These are phyloP conservation scores for Sula dactylatra DNA, from an alignment of 2,113 vertebrate species.

Conservation along the genomic window DNA sequence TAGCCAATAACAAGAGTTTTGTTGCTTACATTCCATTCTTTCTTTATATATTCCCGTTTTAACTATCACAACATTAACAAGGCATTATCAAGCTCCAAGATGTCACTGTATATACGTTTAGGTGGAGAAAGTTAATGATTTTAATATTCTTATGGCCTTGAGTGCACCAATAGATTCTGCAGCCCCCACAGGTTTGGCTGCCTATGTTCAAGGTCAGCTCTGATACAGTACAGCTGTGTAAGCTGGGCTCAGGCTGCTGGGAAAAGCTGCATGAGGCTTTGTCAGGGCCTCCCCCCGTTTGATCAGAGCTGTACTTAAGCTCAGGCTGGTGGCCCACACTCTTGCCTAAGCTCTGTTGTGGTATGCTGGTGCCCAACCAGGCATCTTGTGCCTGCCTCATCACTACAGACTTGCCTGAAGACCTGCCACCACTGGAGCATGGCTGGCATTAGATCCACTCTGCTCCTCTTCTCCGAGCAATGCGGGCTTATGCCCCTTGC, in stretches of 20 bases:
- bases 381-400: background rate
- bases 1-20: background rate
- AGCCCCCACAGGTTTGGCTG: background rate
- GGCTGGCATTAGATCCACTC: background rate
- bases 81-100: background rate
- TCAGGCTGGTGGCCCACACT: background rate
- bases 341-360: background rate
- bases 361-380: no score
- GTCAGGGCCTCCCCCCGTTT: background rate
- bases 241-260: background rate
- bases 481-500: background rate
- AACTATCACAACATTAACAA: background rate
- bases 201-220: background rate
- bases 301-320: background rate
- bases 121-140: background rate
- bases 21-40: background rate
- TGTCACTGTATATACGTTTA: background rate
- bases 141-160: background rate
- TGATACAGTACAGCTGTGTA: accelerated
- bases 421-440: background rate
- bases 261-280: background rate
- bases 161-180: background rate
- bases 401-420: background rate
- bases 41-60: background rate
- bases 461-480: background rate